A percentile compares a stretch with the other conserved stretches of the same genome.
phyloP scores from a whole-genome alignment of 2,797 vertebrate genomes.

The Thaleichthys pacificus region DNA sequence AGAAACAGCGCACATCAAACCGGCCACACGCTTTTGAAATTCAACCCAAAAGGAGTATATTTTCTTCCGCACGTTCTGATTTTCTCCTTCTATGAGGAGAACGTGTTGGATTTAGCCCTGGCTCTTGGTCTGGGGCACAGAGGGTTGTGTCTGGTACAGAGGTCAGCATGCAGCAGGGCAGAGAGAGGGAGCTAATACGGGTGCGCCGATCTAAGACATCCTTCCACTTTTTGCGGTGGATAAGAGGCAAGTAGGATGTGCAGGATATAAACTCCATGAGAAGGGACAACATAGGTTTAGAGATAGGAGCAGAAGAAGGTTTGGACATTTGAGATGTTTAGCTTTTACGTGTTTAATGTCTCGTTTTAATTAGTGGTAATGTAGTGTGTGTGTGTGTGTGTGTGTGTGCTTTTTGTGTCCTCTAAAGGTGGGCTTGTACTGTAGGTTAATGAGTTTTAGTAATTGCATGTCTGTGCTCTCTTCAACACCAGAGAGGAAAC shows the following conservation, averaged over 20 bases:
- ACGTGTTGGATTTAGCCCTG: constrained; percentile 20
- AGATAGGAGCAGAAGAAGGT: neutral
- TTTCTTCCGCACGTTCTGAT: constrained; percentile 25
- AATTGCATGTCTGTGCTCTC: neutral
- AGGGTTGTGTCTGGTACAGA: constrained; percentile 39
- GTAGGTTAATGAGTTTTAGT: neutral
- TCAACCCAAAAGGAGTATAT: constrained; percentile 5
- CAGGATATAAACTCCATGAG: neutral
- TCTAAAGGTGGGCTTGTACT: too few relatives aligned
- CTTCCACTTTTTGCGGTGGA: constrained; percentile 69
- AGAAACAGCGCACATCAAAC: constrained; percentile 18
- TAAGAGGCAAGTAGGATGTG: constrained; percentile 62
- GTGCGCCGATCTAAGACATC: constrained; percentile 53
- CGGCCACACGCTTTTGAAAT: constrained; percentile 1
- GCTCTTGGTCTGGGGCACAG: constrained; percentile 8
- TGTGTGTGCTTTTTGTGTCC: neutral
- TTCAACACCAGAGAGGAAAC: too few relatives aligned
- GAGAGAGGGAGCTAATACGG: constrained; percentile 30
- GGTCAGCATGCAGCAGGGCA: constrained; percentile 61
- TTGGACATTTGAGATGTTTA: neutral
- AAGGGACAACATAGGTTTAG: neutral
- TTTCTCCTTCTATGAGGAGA: constrained; percentile 27
- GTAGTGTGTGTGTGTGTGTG: neutral
- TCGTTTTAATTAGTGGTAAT: neutral
- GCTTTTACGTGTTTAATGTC: neutral